Base-by-base conservation (phyloP, 1,140 invertebrate genomes). In the Drosophila elegans region DNA sequence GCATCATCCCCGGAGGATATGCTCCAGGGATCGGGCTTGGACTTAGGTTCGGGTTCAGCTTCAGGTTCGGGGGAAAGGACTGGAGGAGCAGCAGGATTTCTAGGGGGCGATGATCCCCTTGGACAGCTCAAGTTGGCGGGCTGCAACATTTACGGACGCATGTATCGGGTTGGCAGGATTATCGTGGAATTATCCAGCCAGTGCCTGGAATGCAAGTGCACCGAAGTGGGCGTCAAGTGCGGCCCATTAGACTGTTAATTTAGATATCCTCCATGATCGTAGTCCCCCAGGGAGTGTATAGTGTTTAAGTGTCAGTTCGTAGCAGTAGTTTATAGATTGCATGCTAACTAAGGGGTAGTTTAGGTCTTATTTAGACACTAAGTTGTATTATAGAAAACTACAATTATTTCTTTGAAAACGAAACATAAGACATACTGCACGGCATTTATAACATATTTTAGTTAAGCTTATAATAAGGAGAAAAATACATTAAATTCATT, bases 91-190 rank as follows among this genome's bases (percentile, higher is more conserved):
- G 10, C 27, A 16, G 61, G 60, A n/a, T 9, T 62, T 3, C 42
- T 46, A 27, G 36, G 41, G 25, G 49, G 53, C 27, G 45, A 29
- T 39, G 77, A 93, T 69, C 78, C 90, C 13, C 71, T 80, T n/a
- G 86, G 91, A n/a, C 90, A 96, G 38, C 92, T 97, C 21, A 97
- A 97, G 91, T 90, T 98, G 67, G 96, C 96, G 9, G 97, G 97
- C 1, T 98, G 97, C 86, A 98, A 98, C 93, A 98, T 98, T 78
- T 98, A 98, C 85, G 97, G 97, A 3, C 94, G 95, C 74, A 97
- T 98, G 96, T 98, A 98, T 92, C 94, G 95, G 4, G 96, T 98
- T 2, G 97, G 96, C 4, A 94, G 95, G 86, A 96, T 97, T 75
- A 97, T 98, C 59, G 94, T 95, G 0, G 97, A 98, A 93, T 93